These are phyloP conservation scores for Eulemur rufifrons DNA, from an alignment of 2,113 vertebrate species.

Conservation along the genomic window DNA sequence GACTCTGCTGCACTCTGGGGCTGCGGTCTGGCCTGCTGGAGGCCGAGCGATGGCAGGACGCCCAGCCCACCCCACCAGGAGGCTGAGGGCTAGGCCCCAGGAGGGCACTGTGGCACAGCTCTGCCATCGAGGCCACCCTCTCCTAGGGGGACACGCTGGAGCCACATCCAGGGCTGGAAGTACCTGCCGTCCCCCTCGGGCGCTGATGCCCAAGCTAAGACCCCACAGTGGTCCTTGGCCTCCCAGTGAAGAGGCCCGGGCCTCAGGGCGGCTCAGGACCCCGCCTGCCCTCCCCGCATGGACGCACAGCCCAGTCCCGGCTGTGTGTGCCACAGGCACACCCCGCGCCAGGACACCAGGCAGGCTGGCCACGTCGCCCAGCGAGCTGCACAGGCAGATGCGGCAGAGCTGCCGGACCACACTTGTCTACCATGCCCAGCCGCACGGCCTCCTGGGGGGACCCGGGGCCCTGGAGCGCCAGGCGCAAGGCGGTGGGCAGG, in stretches of 20 bases:
- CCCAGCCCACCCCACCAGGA: background rate
- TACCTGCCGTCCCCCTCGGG: no score
- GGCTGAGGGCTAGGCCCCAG: background rate
- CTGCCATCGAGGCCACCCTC: rapidly evolving
- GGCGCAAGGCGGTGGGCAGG: no score
- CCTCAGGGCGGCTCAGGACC: rapidly evolving
- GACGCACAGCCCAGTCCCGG: background rate
- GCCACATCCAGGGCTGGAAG: background rate
- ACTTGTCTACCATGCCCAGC: background rate
- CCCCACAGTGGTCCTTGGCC: background rate
- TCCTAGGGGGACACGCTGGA: no score
- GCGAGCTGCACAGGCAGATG: rapidly evolving
- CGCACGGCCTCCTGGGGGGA: rapidly evolving
- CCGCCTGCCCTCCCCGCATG: background rate
- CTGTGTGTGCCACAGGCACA: no score
- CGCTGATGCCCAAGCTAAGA: rapidly evolving
- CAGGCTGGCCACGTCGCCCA: background rate
- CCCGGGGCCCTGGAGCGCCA: background rate
- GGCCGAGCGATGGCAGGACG: no score
- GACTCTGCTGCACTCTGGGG: rapidly evolving
- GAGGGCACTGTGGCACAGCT: background rate
- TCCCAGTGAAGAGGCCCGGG: background rate
- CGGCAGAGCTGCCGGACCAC: background rate
- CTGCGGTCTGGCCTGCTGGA: background rate
- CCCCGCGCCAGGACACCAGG: background rate